Base-by-base conservation (phyloP, 2,797 vertebrate genomes). In the Nasua narica region DNA sequence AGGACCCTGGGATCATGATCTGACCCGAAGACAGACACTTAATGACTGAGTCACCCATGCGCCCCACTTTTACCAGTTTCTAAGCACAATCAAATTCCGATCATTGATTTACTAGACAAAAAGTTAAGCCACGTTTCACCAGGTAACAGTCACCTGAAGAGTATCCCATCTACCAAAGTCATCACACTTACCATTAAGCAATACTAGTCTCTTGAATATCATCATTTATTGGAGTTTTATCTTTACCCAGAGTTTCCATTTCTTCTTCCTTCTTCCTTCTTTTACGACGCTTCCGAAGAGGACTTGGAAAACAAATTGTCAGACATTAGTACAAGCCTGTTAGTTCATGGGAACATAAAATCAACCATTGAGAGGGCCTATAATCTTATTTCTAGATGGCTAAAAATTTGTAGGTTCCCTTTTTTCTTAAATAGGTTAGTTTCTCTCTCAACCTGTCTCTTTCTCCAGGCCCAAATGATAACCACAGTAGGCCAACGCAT, bases 181-280 rank as follows among this genome's bases (percentile, higher is more conserved):
- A 89, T 37, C 23, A 87, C 46, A 29, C 77, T 58, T 91, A 98
- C 98, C 97, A 58, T 96, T 97, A 99, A 19, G 74, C 97, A 37
- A 98, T 98, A 81, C 96, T 98, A 2, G 98, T 98, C 93, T 98
- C 98, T 90, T 98, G 98, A 27, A 83, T 97, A 92, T 98, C 98
- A 93, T 98, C 98, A 69, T 95, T 97, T 93, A 88, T 90, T 87
- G 98, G 93, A 89, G 97, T 87, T 78, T 46, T 48, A 23, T 98
- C 96, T 98, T 98, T 98, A 95, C 96, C 98, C 65, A 98, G 72
- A 0, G 97, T 97, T 94, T 98, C 97, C 96, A 98, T 98, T 91
- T 98, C 98, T 77, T 98, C 91, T 95, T 98, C 97, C 7, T 97
- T 98, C 93, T 98, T 99, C 56, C 94, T 98, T 97, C 98, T 98